Conservation (phyloP, 23 tunicate species). For the Clavelina lepadiformis region DNA sequence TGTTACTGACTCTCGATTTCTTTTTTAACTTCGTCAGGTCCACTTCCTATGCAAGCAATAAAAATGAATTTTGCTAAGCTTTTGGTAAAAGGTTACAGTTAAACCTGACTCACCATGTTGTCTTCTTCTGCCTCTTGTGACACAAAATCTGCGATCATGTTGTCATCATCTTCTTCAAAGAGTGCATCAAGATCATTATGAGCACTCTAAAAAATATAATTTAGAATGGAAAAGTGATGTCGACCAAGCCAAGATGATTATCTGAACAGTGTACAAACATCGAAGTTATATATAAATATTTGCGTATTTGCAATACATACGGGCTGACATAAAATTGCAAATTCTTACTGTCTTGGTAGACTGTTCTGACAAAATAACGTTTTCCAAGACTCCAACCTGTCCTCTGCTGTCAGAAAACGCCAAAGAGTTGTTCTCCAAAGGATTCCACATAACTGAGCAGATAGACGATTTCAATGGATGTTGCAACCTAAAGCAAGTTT, state of each 20-base stretch:
- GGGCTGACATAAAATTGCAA: no score
- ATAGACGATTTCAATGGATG: slow-evolving; percentile 40
- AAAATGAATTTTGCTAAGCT: background rate
- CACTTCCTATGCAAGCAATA: slow-evolving; percentile 5
- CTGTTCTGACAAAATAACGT: slow-evolving; percentile 33
- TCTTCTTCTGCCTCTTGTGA: slow-evolving; percentile 46
- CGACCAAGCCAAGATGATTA: background rate
- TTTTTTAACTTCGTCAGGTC: slow-evolving; percentile 6
- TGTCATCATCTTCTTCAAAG: slow-evolving; percentile 77
- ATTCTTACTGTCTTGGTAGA: slow-evolving; percentile 25
- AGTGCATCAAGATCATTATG: slow-evolving; percentile 69
- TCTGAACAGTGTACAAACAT: background rate
- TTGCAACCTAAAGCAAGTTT: slow-evolving; percentile 45
- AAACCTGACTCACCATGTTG: background rate
- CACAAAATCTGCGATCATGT: slow-evolving; percentile 57
- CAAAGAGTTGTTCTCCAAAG: slow-evolving; percentile 66
- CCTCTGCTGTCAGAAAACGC: slow-evolving; percentile 66
- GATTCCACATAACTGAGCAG: slow-evolving; percentile 77
- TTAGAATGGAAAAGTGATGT: no score
- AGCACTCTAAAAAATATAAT: background rate
- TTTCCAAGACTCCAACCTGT: slow-evolving; percentile 59
- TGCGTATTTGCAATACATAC: no score
- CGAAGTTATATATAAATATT: background rate
- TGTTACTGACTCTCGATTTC: background rate
- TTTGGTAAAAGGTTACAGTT: background rate